Evolutionary conservation across 2,888 invertebrate species (phyloP).

Genomic region (Latrodectus hesperus): DNA sequence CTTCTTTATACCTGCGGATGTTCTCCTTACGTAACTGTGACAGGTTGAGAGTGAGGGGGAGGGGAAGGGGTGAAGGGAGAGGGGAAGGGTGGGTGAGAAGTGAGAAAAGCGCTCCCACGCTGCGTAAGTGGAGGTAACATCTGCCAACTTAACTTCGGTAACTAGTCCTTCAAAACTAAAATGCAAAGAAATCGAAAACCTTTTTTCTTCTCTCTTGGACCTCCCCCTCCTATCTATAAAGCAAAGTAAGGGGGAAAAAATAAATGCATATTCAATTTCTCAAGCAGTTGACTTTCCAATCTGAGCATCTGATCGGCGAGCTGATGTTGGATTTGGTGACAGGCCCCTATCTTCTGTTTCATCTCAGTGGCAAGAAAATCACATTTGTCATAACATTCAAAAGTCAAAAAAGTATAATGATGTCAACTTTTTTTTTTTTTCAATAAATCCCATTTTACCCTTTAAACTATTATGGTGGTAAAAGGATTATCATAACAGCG

Average conservation of each 20-base stretch:
- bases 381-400: not conserved
- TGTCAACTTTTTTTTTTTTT: not conserved
- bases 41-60: constrained; percentile 48
- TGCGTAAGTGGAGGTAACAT: constrained; percentile 52
- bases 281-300: constrained; percentile 11
- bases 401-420: not conserved
- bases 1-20: constrained; percentile 20
- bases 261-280: constrained; percentile 6
- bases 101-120: constrained; percentile 64
- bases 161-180: constrained; percentile 37
- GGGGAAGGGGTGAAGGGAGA: constrained; percentile 9
- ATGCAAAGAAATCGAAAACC: constrained; percentile 37
- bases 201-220: not conserved
- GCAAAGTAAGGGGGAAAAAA: not conserved
- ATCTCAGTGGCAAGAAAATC: not conserved
- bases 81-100: constrained; percentile 17
- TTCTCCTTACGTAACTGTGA: constrained; percentile 64
- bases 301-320: not conserved
- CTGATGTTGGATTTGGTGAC: not conserved
- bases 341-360: not conserved
- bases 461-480: too few species aligned
- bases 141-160: constrained; percentile 55
- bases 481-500: too few species aligned
- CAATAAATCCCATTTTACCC: not conserved
- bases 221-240: constrained; percentile 23